phyloP scores from a whole-genome alignment of 2,113 vertebrate species.

The Loxodonta africana region DNA sequence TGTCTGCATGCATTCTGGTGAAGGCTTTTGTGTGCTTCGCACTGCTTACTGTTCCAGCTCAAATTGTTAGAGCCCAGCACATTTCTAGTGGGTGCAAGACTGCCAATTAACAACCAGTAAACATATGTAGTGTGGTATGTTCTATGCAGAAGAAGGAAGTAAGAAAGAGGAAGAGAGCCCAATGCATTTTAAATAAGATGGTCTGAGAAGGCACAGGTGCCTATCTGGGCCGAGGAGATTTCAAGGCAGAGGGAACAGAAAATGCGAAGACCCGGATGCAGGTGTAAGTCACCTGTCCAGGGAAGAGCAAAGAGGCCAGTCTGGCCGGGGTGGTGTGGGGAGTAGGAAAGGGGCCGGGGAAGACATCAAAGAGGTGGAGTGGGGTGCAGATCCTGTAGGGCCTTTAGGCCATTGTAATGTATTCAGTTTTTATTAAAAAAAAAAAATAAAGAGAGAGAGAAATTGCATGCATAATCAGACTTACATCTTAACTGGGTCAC shows the following conservation, averaged over 20 bases:
- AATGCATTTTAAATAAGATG: neutral
- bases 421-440: neutral
- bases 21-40: neutral
- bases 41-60: neutral
- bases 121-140: too few relatives aligned
- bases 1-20: fast-evolving
- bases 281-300: neutral
- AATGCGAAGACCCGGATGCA: neutral
- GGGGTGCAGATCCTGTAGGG: neutral
- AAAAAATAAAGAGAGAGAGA: neutral
- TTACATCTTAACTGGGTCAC: neutral
- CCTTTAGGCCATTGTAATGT: neutral
- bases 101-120: neutral
- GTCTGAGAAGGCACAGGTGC: fast-evolving
- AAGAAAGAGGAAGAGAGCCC: neutral
- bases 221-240: neutral
- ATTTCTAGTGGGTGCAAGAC: neutral
- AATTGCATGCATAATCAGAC: neutral
- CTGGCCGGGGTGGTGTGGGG: neutral
- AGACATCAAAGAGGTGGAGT: neutral
- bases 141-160: neutral
- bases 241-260: neutral
- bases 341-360: too few relatives aligned
- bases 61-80: neutral
- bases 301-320: neutral